Percentiles rank a stretch among this genome's conserved stretches.
phyloP scores from a whole-genome alignment of 2,113 vertebrate genomes.

The Columba janthina region DNA sequence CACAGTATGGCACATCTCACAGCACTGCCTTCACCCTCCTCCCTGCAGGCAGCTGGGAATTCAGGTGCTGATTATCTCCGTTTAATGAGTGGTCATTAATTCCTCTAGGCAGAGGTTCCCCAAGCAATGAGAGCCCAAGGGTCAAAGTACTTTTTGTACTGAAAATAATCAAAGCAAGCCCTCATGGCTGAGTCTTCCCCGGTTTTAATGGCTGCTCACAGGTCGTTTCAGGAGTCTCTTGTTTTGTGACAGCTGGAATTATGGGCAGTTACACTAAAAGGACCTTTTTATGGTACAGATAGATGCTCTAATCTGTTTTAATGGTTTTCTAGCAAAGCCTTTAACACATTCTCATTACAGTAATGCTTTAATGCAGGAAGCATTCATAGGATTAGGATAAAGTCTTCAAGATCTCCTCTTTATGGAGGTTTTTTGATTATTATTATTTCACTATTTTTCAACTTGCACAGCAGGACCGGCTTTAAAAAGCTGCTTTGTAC shows the following conservation, averaged over 20 bases:
- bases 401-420: slow-evolving; percentile 12
- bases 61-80: not conserved
- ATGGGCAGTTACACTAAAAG: not conserved
- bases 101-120: not conserved
- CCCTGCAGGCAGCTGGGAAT: not conserved
- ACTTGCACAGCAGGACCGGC: not conserved
- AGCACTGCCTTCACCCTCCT: not conserved
- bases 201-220: not conserved
- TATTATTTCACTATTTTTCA: not conserved
- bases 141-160: not conserved
- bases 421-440: not conserved
- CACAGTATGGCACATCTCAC: not conserved
- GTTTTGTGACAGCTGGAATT: slow-evolving; percentile 33
- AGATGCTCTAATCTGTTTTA: slow-evolving; percentile 59
- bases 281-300: slow-evolving; percentile 41
- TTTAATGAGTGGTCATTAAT: slow-evolving; percentile 42
- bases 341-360: slow-evolving; percentile 46
- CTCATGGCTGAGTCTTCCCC: not conserved
- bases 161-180: not conserved
- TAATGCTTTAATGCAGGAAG: slow-evolving; percentile 25
- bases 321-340: slow-evolving; percentile 41
- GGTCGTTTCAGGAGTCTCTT: slow-evolving; percentile 14
- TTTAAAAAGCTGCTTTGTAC: slow-evolving; percentile 17
- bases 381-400: slow-evolving; percentile 1
- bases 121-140: not conserved